A percentile compares a stretch with the other conserved stretches of the same genome.
Conservation (phyloP, 2,797 vertebrate species). For the Amniataba percoides region DNA sequence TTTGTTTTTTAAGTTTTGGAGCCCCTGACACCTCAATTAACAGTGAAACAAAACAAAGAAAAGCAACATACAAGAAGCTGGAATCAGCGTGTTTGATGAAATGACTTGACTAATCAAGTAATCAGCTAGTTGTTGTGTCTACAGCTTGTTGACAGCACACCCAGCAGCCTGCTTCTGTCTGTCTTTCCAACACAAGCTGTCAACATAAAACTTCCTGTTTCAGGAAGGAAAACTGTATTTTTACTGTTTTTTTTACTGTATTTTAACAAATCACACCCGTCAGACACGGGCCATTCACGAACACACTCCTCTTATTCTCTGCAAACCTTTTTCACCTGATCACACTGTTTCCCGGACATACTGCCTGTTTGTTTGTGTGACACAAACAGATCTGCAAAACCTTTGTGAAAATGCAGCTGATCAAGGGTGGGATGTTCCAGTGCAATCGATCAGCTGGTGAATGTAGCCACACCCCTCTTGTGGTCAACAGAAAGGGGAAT, state of each 20-base stretch:
- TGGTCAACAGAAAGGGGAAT: conserved; percentile 1
- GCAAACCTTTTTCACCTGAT: neutral
- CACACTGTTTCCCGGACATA: neutral
- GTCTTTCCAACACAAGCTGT: neutral
- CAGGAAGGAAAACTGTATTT: no score
- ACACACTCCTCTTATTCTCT: neutral
- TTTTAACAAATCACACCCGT: neutral
- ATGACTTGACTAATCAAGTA: neutral
- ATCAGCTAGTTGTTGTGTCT: neutral
- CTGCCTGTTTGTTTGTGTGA: neutral
- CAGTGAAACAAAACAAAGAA: neutral
- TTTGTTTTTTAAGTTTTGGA: no score
- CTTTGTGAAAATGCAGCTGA: neutral
- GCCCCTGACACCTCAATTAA: neutral
- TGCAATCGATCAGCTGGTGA: neutral
- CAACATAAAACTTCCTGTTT: neutral
- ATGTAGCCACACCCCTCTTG: neutral
- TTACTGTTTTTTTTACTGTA: no score
- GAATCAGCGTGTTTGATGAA: neutral
- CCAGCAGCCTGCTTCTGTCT: neutral
- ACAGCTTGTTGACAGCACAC: neutral
- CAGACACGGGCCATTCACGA: neutral
- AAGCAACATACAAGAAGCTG: neutral
- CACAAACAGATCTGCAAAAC: neutral
- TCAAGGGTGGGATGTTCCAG: neutral